Conservation (phyloP, 1,140 invertebrate genomes). For the Antheraea pernyi region DNA sequence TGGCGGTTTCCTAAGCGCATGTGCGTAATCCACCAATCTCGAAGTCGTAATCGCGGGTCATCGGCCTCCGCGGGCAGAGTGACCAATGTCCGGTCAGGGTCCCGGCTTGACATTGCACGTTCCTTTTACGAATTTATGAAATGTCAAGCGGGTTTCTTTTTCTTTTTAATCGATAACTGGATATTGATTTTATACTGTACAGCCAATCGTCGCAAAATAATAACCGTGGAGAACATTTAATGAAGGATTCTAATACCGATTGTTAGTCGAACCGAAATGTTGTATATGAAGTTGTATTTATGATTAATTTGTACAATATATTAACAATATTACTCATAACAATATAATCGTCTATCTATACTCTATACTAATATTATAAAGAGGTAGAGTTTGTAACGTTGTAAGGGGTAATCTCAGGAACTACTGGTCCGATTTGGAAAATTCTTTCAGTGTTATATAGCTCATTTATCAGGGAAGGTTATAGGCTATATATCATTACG, state of each 20-base stretch:
- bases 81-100: slow-evolving; percentile 47
- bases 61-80: slow-evolving; percentile 30
- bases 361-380: too few relatives aligned
- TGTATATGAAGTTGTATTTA: too few relatives aligned
- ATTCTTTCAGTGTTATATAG: too few relatives aligned
- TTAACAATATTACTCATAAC: too few relatives aligned
- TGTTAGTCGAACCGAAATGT: background rate
- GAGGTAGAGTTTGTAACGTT: too few relatives aligned
- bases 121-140: slow-evolving; percentile 31
- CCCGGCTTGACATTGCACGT: slow-evolving; percentile 41
- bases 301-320: too few relatives aligned
- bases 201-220: background rate
- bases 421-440: too few relatives aligned
- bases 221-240: background rate
- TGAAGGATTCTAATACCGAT: background rate
- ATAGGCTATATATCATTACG: too few relatives aligned
- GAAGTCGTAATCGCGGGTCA: slow-evolving; percentile 43
- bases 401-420: too few relatives aligned
- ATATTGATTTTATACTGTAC: slow-evolving; percentile 5
- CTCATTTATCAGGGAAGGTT: too few relatives aligned
- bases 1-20: slow-evolving; percentile 43
- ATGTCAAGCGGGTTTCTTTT: slow-evolving; percentile 19
- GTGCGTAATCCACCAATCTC: slow-evolving; percentile 52
- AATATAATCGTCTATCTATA: too few relatives aligned
- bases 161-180: slow-evolving; percentile 22